Conservation (phyloP, 2,797 vertebrate species). For the Thaleichthys pacificus region DNA sequence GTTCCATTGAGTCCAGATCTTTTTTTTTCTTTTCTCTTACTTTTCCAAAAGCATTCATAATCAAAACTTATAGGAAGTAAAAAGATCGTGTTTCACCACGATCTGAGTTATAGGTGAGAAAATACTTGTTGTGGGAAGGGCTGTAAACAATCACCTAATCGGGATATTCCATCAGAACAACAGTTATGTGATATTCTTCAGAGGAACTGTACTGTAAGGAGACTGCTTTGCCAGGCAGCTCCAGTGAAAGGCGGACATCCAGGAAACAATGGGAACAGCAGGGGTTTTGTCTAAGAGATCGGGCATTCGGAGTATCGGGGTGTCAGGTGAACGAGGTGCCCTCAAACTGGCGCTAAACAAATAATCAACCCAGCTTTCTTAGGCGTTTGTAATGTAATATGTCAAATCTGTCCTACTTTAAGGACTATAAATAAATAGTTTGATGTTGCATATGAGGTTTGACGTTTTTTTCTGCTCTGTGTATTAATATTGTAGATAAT, state of each 20-base stretch:
- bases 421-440: conserved; percentile 9
- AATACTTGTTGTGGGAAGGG: conserved; percentile 1
- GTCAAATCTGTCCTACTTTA: conserved; percentile 38
- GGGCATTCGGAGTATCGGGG: conserved; percentile 1
- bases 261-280: conserved; percentile 22
- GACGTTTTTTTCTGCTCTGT: not conserved
- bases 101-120: not conserved
- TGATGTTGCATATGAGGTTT: not conserved
- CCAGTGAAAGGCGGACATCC: conserved; percentile 20
- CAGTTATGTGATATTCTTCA: conserved; percentile 22
- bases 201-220: conserved; percentile 13
- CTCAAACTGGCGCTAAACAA: conserved; percentile 13
- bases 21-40: not conserved
- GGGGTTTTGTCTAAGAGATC: conserved; percentile 23
- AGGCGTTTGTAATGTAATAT: conserved; percentile 23
- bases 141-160: conserved; percentile 21
- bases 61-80: conserved; percentile 1
- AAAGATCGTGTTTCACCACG: not conserved
- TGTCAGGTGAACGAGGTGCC: conserved; percentile 26
- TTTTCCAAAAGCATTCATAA: not conserved
- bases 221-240: not conserved
- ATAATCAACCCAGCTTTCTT: conserved; percentile 8
- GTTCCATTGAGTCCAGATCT: conserved; percentile 48
- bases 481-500: not conserved
- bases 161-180: conserved; percentile 8